Evolutionary conservation across 2,797 vertebrate genomes (phyloP), one percentile per base, ranked within the genome.

Genomic region (Cryptoprocta ferox): DNA sequence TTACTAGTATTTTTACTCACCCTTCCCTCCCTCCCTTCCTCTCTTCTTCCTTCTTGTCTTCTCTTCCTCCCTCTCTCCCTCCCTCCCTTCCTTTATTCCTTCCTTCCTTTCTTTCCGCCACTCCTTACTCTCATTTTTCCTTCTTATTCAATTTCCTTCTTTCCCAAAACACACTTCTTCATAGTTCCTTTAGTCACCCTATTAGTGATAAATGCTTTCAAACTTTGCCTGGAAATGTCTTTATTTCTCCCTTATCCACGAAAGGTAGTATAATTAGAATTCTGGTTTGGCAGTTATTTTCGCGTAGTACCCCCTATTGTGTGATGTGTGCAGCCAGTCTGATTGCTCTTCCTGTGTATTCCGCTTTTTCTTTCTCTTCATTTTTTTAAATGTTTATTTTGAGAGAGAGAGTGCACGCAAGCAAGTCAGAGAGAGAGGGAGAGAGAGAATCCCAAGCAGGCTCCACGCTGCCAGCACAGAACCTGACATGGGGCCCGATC

Each of bases 181-280:
- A 13, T 48, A 61, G 19, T 89, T 90, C 42, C 61, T 79, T 75
- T 79, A 84, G 19, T 71, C 50, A 78, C 65, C 61, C 65, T 61
- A 0, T 66, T 53, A 71, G 86, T 81, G 61, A 39, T 68, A 75
- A 91, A 48, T 91, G 56, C 3, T 45, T 13, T 92, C 68, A 70
- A 59, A 82, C 61, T 45, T 84, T 50, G 37, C 83, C 65, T 75
- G 48, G 59, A 97, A 88, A 73, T 56, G 39, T 70, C 42, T 91
- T 53, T 81, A 28, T 93, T n/a, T 61, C 65, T 65, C 16, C 5
- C 3, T 89, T 59, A 59, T 3, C 26, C 26, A 39, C 53, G 28
- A 71, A 65, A 24, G 14, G 37, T 18, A 63, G 80, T 68, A 37
- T 61, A 37, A 68, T 21, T 92, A 65, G 61, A 39, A 65, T 76